Evolutionary conservation across 2,797 vertebrate genomes (phyloP).

Genomic region (Graptemys geographica): DNA sequence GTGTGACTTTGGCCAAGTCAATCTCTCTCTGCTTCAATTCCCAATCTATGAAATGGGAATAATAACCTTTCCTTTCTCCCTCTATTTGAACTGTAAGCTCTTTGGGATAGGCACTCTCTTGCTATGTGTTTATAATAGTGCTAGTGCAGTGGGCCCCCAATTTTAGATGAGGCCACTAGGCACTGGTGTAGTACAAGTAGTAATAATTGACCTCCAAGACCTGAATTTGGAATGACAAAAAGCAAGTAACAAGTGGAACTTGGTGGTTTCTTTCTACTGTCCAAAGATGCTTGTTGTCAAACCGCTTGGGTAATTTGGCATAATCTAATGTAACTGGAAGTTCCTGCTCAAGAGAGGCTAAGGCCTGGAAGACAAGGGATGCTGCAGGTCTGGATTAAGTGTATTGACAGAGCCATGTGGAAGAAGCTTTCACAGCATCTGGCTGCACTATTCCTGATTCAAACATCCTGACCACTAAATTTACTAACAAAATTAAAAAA

Average conservation of each 20-base stretch:
- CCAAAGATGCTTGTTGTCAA: background rate
- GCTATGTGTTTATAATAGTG: background rate
- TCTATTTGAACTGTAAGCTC: background rate
- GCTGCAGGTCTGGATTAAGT: background rate
- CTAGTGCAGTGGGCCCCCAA: background rate
- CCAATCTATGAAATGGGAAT: background rate
- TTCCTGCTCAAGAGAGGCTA: background rate
- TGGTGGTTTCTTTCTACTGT: background rate
- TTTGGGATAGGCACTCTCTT: background rate
- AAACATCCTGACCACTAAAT: background rate
- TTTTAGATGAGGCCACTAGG: background rate
- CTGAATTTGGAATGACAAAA: background rate
- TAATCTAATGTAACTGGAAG: background rate
- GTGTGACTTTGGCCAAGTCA: background rate
- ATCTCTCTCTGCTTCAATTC: background rate
- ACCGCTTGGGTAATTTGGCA: background rate
- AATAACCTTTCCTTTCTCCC: background rate
- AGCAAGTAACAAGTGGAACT: background rate
- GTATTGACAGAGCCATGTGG: background rate
- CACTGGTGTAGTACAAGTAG: background rate
- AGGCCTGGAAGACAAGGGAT: background rate
- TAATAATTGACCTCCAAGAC: background rate
- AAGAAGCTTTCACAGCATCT: background rate
- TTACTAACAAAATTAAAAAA: background rate
- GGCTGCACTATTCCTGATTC: background rate